Percentiles rank a stretch among this genome's conserved stretches.
These are phyloP conservation scores for Athene cunicularia DNA, from an alignment of 2,113 vertebrate species.

Conservation along the genomic window DNA sequence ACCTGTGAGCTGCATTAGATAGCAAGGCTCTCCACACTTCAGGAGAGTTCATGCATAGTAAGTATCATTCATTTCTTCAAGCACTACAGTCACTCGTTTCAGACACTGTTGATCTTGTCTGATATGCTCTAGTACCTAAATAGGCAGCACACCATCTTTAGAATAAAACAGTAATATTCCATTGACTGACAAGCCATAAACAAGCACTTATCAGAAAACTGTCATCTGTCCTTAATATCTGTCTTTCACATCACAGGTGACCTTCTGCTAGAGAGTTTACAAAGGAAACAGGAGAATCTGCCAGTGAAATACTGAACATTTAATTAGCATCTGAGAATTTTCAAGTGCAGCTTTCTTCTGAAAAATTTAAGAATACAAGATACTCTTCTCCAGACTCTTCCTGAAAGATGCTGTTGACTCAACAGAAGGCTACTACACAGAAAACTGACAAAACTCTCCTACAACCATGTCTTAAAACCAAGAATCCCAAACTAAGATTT, in stretches of 20 bases:
- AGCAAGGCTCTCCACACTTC: background rate
- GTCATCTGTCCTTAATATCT: too few relatives aligned
- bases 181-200: background rate
- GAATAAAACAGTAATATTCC: background rate
- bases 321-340: background rate
- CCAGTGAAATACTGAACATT: background rate
- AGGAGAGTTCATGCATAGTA: background rate
- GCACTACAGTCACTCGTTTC: background rate
- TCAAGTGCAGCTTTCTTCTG: background rate
- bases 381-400: background rate
- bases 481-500: background rate
- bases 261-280: background rate
- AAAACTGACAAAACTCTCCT: background rate
- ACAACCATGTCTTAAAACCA: background rate
- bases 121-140: background rate
- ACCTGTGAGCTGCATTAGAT: background rate
- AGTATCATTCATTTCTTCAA: background rate
- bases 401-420: background rate
- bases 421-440: background rate
- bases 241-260: background rate
- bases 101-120: background rate
- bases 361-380: background rate
- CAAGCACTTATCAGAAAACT: background rate
- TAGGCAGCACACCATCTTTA: background rate
- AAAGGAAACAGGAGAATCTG: background rate